phyloP scores from a whole-genome alignment of 2,888 invertebrate species.

The Orthonychiurus folsomi region DNA sequence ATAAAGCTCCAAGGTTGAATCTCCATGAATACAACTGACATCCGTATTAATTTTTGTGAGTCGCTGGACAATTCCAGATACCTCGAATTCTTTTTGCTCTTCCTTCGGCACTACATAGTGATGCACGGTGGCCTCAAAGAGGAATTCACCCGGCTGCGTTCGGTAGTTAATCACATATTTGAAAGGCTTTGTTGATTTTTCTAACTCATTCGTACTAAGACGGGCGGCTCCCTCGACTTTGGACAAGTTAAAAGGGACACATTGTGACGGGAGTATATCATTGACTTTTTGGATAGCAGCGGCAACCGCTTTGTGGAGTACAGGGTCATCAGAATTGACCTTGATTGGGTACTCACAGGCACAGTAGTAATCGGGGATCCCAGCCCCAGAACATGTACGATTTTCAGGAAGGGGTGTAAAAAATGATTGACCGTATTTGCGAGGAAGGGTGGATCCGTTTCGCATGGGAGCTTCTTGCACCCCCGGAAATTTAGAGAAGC shows the following conservation, averaged over 20 bases:
- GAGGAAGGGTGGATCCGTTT: not conserved
- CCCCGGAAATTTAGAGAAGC: slow-evolving; percentile 61
- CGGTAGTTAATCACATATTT: slow-evolving; percentile 3
- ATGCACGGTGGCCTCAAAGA: slow-evolving; percentile 5
- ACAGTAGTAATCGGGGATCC: slow-evolving; percentile 76
- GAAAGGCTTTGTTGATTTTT: not conserved
- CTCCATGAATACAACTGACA: not conserved
- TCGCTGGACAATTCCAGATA: not conserved
- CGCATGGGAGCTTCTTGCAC: slow-evolving; percentile 45
- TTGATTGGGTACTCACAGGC: slow-evolving; percentile 7
- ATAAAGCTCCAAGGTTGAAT: not conserved
- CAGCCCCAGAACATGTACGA: slow-evolving; percentile 67
- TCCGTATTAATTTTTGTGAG: not conserved
- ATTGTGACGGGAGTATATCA: slow-evolving; percentile 46
- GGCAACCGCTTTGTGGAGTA: slow-evolving; percentile 49
- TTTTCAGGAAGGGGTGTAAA: slow-evolving; percentile 62
- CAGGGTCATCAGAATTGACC: not conserved
- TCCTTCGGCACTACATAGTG: not conserved
- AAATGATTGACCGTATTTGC: slow-evolving; percentile 43
- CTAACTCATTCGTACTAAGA: not conserved
- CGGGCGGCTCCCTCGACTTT: not conserved
- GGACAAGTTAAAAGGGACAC: slow-evolving; percentile 53
- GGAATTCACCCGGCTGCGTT: slow-evolving; percentile 7
- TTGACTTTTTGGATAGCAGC: slow-evolving; percentile 60
- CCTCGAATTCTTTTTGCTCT: no score